Percentiles rank a stretch among this genome's conserved stretches.
Conservation (phyloP, 2,888 invertebrate genomes). For the Oscheius myriophilus region DNA sequence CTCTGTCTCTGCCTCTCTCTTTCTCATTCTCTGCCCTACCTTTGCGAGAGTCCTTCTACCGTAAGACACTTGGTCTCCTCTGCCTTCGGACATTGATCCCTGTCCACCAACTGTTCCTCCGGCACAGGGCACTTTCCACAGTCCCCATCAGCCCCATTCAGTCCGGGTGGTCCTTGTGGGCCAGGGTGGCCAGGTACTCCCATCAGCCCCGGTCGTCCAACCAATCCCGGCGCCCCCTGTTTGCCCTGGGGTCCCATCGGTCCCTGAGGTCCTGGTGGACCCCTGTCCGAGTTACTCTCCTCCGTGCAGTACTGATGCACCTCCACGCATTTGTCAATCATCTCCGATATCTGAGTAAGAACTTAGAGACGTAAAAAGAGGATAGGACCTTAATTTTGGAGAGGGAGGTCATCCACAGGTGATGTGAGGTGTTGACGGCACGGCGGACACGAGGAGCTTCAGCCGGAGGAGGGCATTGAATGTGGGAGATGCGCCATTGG, state of each 20-base stretch:
- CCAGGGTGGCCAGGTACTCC: slow-evolving; percentile 57
- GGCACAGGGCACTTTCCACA: slow-evolving; percentile 64
- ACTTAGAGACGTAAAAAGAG: not conserved
- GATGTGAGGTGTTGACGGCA: slow-evolving; percentile 27
- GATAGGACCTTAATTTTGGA: slow-evolving; percentile 48
- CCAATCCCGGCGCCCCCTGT: slow-evolving; percentile 51
- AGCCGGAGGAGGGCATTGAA: slow-evolving; percentile 1
- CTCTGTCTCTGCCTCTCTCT: not conserved
- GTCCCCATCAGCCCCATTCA: slow-evolving; percentile 60
- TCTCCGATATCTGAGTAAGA: slow-evolving; percentile 38
- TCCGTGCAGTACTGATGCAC: slow-evolving; percentile 68
- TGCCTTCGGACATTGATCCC: slow-evolving; percentile 28
- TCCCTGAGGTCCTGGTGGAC: slow-evolving; percentile 44
- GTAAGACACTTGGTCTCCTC: slow-evolving; percentile 13
- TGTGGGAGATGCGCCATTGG: slow-evolving; percentile 12
- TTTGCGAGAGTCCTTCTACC: slow-evolving; percentile 6
- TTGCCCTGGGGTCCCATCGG: slow-evolving; percentile 51
- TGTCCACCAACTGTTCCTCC: slow-evolving; percentile 48
- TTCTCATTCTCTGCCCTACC: slow-evolving; percentile 5
- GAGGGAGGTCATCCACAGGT: slow-evolving; percentile 56
- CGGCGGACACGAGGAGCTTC: slow-evolving; percentile 7
- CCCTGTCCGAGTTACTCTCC: slow-evolving; percentile 43
- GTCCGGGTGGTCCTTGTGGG: slow-evolving; percentile 61
- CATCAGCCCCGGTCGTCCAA: slow-evolving; percentile 54
- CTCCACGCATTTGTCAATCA: slow-evolving; percentile 66